phyloP scores from a whole-genome alignment of 2,797 vertebrate species.

The Sarcoramphus papa region DNA sequence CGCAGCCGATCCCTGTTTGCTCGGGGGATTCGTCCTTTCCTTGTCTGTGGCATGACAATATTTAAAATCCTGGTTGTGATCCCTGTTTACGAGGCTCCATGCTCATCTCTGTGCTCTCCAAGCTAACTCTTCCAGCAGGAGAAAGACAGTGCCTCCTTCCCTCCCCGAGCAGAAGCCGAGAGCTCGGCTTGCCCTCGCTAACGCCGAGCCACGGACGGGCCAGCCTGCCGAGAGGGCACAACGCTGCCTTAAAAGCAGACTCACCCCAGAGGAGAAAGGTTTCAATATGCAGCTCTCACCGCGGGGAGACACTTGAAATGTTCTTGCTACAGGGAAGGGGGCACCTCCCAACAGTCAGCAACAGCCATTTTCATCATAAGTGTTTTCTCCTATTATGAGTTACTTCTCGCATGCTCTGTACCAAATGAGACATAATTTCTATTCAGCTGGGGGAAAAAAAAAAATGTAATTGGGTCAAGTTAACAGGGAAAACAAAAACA shows the following conservation, averaged over 20 bases:
- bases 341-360: background rate
- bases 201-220: accelerated
- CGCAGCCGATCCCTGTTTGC: background rate
- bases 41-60: background rate
- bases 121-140: background rate
- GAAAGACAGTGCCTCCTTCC: background rate
- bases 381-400: background rate
- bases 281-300: background rate
- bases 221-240: background rate
- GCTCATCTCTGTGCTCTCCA: background rate
- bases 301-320: background rate
- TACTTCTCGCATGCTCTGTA: background rate
- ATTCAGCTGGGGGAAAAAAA: background rate
- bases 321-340: background rate
- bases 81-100: background rate
- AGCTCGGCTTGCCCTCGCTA: background rate
- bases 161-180: background rate
- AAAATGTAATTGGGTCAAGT: background rate
- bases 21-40: background rate
- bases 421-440: background rate
- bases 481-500: background rate
- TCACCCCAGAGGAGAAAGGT: background rate
- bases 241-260: background rate
- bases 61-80: background rate
- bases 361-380: background rate